A percentile compares a stretch with the other conserved stretches of the same genome.
Conservation (phyloP, 2,797 vertebrate genomes). For the Cygnus olor region DNA sequence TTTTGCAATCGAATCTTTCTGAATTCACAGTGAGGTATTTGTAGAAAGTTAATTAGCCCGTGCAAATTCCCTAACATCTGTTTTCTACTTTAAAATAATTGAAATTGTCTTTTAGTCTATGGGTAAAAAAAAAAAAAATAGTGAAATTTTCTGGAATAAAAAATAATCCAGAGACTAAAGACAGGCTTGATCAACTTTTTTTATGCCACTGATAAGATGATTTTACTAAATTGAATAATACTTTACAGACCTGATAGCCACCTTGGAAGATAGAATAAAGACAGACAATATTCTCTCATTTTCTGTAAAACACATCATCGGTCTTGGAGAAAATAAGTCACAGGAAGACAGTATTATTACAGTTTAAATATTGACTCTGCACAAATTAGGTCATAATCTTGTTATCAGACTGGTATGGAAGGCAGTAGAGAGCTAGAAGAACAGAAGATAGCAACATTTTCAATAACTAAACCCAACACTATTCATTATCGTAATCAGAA, state of each 20-base stretch:
- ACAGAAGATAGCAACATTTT: neutral
- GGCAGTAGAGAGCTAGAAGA: neutral
- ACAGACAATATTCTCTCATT: neutral
- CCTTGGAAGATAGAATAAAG: neutral
- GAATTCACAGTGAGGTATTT: conserved; percentile 61
- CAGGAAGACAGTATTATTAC: neutral
- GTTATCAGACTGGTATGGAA: neutral
- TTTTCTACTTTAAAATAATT: conserved; percentile 63
- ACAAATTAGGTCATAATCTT: neutral
- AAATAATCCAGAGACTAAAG: neutral
- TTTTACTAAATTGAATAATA: neutral
- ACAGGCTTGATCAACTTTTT: neutral
- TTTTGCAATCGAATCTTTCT: conserved; percentile 52
- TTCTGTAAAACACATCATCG: neutral
- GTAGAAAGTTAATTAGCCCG: conserved; percentile 45
- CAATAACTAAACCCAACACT: neutral
- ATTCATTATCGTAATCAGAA: neutral
- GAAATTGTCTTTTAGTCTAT: conserved; percentile 32
- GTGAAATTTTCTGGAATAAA: conserved; percentile 1
- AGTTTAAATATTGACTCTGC: neutral
- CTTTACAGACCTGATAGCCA: neutral
- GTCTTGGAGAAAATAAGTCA: neutral
- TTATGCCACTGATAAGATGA: neutral
- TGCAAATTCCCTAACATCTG: conserved; percentile 52
- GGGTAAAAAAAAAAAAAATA: conserved; percentile 33